phyloP scores from a whole-genome alignment of 2,113 vertebrate species.

The Hemiscyllium ocellatum region DNA sequence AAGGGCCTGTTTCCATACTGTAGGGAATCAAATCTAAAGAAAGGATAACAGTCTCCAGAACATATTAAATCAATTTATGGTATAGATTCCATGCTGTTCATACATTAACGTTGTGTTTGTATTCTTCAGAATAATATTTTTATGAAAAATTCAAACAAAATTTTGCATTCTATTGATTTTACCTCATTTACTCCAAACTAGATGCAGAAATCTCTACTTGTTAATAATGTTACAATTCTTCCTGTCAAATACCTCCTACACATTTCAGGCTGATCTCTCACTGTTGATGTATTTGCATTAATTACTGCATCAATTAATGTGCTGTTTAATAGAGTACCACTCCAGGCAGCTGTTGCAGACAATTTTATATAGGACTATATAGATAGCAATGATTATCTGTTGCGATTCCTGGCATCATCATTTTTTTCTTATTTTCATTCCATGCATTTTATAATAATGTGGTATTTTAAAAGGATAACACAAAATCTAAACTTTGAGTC shows the following conservation, averaged over 20 bases:
- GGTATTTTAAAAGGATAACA: not conserved
- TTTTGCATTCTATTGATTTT: not conserved
- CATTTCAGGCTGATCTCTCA: not conserved
- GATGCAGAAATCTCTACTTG: not conserved
- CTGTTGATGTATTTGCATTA: constrained; percentile 12
- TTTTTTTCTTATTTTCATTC: not conserved
- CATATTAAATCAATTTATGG: not conserved
- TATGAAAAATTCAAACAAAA: not conserved
- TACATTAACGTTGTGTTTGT: not conserved
- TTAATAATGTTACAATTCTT: not conserved
- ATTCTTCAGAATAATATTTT: not conserved
- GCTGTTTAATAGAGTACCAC: not conserved
- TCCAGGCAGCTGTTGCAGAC: not conserved
- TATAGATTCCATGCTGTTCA: not conserved
- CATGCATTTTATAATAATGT: not conserved
- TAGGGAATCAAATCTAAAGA: not conserved
- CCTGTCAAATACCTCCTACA: not conserved
- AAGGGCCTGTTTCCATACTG: too few relatives aligned
- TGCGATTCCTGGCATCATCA: not conserved
- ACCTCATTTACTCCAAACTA: not conserved
- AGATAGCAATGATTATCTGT: not conserved
- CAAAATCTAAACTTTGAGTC: not conserved
- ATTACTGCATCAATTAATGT: not conserved
- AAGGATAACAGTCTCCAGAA: not conserved
- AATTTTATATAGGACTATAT: not conserved